Evolutionary conservation across 2,888 invertebrate species (phyloP).

Genomic region (Heteropelma amictum): DNA sequence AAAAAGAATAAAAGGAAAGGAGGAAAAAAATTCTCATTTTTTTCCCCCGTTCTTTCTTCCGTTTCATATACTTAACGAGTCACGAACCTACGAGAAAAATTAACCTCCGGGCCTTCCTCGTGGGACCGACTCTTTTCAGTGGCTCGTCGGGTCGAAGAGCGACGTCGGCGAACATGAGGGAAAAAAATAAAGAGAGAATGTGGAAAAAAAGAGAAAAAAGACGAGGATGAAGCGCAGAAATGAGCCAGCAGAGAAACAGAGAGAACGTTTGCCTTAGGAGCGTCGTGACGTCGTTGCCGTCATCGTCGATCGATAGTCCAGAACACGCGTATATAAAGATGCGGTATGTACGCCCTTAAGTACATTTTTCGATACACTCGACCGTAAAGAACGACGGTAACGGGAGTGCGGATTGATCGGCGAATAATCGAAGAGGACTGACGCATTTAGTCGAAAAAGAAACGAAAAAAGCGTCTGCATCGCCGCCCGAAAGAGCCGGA

Average conservation of each 20-base stretch:
- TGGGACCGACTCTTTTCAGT: conserved; percentile 55
- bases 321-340: conserved; percentile 36
- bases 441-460: background rate
- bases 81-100: conserved; percentile 59
- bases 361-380: conserved; percentile 36
- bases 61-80: conserved; percentile 49
- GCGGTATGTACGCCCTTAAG: conserved; percentile 46
- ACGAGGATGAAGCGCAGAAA: conserved; percentile 22
- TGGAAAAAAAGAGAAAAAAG: no score
- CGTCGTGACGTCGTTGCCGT: conserved; percentile 24
- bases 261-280: conserved; percentile 40
- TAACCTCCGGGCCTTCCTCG: conserved; percentile 57
- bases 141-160: conserved; percentile 55
- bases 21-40: conserved; percentile 12
- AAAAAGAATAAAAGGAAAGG: no score
- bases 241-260: conserved; percentile 46
- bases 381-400: no score
- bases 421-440: background rate
- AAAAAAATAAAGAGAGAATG: conserved; percentile 15
- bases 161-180: conserved; percentile 41
- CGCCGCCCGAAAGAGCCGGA: no score
- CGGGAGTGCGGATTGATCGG: no score
- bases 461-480: background rate
- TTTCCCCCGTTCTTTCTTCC: background rate
- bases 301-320: conserved; percentile 57